phyloP scores from a whole-genome alignment of 2,113 vertebrate genomes.

The Sitta europaea region DNA sequence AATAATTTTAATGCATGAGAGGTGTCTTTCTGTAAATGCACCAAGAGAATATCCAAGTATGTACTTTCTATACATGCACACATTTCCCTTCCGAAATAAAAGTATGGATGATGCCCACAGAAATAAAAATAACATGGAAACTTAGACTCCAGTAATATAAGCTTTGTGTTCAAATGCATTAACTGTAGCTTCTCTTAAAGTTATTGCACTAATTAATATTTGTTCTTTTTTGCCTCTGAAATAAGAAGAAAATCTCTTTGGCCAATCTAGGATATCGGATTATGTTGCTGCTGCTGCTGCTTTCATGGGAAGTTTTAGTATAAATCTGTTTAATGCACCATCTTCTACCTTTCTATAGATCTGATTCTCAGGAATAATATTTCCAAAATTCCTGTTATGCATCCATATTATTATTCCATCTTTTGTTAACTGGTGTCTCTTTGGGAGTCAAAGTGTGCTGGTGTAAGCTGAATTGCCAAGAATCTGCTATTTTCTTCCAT shows the following conservation, averaged over 20 bases:
- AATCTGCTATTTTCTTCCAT: constrained; percentile 28
- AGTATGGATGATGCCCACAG: neutral
- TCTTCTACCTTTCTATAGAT: neutral
- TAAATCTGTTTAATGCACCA: neutral
- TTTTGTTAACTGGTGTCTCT: constrained; percentile 41
- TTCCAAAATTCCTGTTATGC: constrained; percentile 41
- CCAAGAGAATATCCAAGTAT: neutral
- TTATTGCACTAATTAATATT: constrained; percentile 23
- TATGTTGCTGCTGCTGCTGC: neutral
- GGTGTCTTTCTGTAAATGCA: neutral
- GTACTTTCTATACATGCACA: neutral
- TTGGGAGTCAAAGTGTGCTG: neutral
- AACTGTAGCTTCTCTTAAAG: neutral
- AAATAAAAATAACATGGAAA: neutral
- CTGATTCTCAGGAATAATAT: neutral
- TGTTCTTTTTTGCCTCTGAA: constrained; percentile 31
- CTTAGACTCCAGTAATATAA: neutral
- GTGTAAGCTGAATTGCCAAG: constrained; percentile 21
- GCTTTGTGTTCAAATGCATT: constrained; percentile 25
- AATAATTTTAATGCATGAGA: neutral
- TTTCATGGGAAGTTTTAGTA: neutral
- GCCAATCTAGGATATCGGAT: neutral
- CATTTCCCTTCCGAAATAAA: neutral
- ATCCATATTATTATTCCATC: constrained; percentile 46
- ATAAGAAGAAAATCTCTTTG: constrained; percentile 21